These are phyloP conservation scores for Andrena marginata DNA, from an alignment of 2,888 invertebrate genomes.

Conservation along the genomic window DNA sequence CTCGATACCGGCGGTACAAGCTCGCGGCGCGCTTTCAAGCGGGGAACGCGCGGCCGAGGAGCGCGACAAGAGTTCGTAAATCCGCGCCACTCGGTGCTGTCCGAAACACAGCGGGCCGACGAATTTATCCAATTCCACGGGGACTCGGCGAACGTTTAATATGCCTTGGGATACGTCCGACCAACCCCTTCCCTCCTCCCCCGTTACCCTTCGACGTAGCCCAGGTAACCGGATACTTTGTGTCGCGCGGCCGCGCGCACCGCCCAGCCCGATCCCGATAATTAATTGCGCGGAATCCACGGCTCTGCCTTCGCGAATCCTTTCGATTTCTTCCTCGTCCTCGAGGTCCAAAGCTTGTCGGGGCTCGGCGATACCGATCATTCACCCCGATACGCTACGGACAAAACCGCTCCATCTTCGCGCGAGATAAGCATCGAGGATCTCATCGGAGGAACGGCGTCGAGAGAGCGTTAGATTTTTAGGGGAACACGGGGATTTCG, in stretches of 20 bases:
- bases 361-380: constrained; percentile 44
- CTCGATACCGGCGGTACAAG: constrained; percentile 3
- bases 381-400: constrained; percentile 53
- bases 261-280: constrained; percentile 73
- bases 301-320: constrained; percentile 63
- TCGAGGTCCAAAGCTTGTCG: constrained; percentile 18
- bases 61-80: constrained; percentile 65
- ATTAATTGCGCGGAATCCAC: constrained; percentile 79
- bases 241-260: constrained; percentile 64
- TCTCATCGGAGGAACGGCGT: neutral
- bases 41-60: neutral
- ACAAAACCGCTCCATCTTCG: constrained; percentile 45
- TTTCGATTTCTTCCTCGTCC: constrained; percentile 52
- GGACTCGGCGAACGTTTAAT: constrained; percentile 56
- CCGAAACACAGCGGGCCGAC: constrained; percentile 67
- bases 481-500: constrained; percentile 42
- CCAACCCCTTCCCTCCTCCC: constrained; percentile 29
- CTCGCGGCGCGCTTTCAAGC: constrained; percentile 10
- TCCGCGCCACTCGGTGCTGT: constrained; percentile 56
- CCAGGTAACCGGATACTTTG: constrained; percentile 80
- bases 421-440: constrained; percentile 51
- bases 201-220: constrained; percentile 49
- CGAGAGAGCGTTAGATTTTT: constrained; percentile 27
- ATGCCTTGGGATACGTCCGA: constrained; percentile 62
- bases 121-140: constrained; percentile 74